Conservation (phyloP, 1,140 invertebrate species). For the Cyclargus thomasi region DNA sequence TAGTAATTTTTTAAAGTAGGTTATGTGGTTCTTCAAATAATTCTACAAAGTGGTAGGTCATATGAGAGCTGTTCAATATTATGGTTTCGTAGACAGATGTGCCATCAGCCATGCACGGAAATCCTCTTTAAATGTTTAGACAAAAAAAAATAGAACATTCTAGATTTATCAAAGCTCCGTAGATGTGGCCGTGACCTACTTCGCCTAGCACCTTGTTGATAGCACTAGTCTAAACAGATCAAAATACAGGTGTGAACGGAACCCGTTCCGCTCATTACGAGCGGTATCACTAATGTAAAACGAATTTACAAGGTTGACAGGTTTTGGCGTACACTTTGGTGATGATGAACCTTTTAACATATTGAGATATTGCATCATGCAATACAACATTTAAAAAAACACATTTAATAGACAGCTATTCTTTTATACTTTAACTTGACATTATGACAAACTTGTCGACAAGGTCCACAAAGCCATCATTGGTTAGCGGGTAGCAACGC, state of each 20-base stretch:
- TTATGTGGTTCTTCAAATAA: too few relatives aligned
- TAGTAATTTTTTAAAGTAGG: too few relatives aligned
- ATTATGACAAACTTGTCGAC: too few relatives aligned
- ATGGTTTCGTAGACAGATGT: too few relatives aligned
- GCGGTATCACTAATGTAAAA: neutral
- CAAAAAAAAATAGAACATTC: neutral
- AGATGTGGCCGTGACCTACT: constrained; percentile 14
- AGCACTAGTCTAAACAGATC: constrained; percentile 6
- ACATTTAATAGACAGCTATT: too few relatives aligned
- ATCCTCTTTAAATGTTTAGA: too few relatives aligned
- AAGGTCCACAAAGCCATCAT: too few relatives aligned
- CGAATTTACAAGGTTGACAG: neutral
- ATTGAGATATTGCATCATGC: neutral
- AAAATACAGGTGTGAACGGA: constrained; percentile 7
- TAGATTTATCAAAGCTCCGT: neutral
- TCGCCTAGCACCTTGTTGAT: neutral
- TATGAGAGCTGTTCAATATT: too few relatives aligned
- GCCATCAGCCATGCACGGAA: too few relatives aligned
- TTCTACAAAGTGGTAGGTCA: too few relatives aligned
- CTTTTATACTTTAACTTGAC: too few relatives aligned
- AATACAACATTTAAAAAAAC: too few relatives aligned
- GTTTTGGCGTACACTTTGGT: neutral
- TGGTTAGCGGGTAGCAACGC: neutral
- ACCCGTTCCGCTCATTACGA: neutral
- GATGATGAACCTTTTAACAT: neutral